Percentiles rank a stretch among this genome's conserved stretches.
Evolutionary conservation across 2,113 vertebrate species (phyloP).

Genomic region (Sialia sialis): DNA sequence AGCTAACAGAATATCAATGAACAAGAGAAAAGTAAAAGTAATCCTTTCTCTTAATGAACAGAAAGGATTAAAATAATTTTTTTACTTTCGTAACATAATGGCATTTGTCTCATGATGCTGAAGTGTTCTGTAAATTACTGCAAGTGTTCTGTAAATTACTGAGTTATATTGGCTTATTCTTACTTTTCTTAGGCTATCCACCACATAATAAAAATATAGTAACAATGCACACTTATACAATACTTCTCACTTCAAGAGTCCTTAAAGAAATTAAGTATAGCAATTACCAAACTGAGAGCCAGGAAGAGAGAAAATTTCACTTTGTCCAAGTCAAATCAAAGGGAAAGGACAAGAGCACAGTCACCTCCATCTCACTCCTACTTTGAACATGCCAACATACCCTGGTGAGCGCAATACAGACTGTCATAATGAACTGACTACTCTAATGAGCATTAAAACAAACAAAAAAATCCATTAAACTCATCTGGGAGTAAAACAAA

Average conservation of each 20-base stretch:
- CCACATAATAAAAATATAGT: background rate
- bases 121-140: background rate
- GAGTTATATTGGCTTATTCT: background rate
- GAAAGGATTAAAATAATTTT: background rate
- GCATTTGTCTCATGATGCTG: background rate
- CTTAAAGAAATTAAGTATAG: background rate
- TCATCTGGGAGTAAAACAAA: background rate
- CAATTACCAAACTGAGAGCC: background rate
- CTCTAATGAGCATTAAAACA: background rate
- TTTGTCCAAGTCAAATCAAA: background rate
- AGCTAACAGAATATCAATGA: background rate
- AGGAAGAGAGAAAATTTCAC: background rate
- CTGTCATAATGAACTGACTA: background rate
- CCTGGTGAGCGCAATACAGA: background rate
- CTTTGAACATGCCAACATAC: background rate
- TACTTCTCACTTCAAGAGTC: background rate
- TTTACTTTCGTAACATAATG: background rate
- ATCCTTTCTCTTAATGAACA: background rate
- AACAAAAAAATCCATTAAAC: background rate
- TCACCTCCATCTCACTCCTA: background rate
- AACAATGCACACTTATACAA: background rate
- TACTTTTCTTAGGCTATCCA: background rate
- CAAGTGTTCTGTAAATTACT: background rate
- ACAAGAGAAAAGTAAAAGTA: background rate
- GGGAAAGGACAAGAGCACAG: background rate